phyloP scores from a whole-genome alignment of 2,797 vertebrate genomes.

The Hoplostethus atlanticus region DNA sequence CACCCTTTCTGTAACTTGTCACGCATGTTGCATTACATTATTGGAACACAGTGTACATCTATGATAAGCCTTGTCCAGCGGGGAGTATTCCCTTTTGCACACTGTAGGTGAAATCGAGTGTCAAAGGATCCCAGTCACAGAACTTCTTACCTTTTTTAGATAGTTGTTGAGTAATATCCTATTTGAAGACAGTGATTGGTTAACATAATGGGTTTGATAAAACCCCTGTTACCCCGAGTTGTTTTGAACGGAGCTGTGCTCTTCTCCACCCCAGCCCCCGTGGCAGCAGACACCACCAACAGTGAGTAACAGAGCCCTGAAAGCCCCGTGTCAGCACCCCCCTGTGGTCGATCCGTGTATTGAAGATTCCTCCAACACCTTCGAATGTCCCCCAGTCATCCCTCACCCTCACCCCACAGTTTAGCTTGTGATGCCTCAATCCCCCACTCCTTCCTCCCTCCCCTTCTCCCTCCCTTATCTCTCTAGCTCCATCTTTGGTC shows the following conservation, averaged over 20 bases:
- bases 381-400: constrained; percentile 37
- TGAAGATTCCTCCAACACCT: constrained; percentile 45
- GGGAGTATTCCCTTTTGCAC: no score
- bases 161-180: not conserved
- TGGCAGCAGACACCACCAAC: constrained; percentile 68
- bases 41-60: not conserved
- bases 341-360: constrained; percentile 67
- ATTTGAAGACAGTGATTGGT: not conserved
- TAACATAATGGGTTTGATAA: constrained; percentile 1
- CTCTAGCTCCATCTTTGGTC: constrained; percentile 29
- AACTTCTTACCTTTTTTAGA: not conserved
- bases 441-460: not conserved
- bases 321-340: constrained; percentile 56
- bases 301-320: constrained; percentile 76
- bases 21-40: not conserved
- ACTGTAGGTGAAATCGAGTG: no score
- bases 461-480: constrained; percentile 1
- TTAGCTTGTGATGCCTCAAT: constrained; percentile 43
- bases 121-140: not conserved
- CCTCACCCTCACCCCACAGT: constrained; percentile 34
- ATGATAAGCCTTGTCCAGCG: not conserved
- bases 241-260: constrained; percentile 68
- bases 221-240: constrained; percentile 6
- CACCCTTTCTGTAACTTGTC: constrained; percentile 2
- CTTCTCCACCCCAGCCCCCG: constrained; percentile 77